Conservation (phyloP, 2,797 vertebrate genomes). For the Rhyacichthys aspro region DNA sequence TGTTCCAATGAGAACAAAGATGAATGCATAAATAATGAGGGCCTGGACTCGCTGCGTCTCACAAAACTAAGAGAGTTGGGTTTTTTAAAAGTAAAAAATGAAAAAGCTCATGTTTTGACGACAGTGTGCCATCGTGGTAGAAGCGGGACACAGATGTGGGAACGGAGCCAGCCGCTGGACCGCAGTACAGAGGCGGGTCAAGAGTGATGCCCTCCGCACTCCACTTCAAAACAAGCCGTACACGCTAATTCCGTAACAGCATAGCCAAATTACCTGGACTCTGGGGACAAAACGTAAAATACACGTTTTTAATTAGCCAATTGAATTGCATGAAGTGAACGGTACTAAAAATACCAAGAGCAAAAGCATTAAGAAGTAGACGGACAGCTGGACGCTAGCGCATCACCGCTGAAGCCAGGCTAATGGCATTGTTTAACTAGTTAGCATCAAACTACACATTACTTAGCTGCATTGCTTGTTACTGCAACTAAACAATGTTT, state of each 20-base stretch:
- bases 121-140: rapidly evolving
- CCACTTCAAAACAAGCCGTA: constrained; percentile 23
- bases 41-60: constrained; percentile 27
- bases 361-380: not conserved
- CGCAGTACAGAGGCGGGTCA: constrained; percentile 12
- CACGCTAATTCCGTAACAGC: not conserved
- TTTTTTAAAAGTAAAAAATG: constrained; percentile 4
- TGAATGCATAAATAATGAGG: constrained; percentile 72
- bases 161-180: constrained; percentile 9
- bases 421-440: constrained; percentile 62
- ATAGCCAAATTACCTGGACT: not conserved
- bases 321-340: not conserved
- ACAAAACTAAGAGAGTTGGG: not conserved
- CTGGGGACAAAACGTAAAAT: not conserved
- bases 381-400: constrained; percentile 4
- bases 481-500: not conserved
- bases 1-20: constrained; percentile 83
- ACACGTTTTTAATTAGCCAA: too few relatives aligned
- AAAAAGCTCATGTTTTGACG: not conserved
- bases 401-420: constrained; percentile 23
- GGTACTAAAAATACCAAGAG: not conserved
- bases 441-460: constrained; percentile 50
- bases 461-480: constrained; percentile 28
- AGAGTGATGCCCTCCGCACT: constrained; percentile 28
- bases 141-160: not conserved